phyloP scores from a whole-genome alignment of 2,113 vertebrate genomes.

The Poicephalus meyeri region DNA sequence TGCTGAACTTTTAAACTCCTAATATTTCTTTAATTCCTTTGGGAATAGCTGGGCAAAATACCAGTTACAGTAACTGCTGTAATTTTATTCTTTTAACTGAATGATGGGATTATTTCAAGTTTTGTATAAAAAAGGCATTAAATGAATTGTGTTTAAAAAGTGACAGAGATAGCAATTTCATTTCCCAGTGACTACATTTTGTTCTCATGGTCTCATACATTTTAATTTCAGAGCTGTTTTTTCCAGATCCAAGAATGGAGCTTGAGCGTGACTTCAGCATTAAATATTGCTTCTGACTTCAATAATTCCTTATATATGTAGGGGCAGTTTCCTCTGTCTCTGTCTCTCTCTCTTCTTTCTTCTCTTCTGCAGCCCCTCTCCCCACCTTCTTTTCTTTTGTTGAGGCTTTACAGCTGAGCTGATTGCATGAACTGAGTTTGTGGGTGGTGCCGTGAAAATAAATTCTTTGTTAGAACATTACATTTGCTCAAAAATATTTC shows the following conservation, averaged over 20 bases:
- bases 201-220: not conserved
- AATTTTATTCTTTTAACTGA: conserved; percentile 10
- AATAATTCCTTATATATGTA: not conserved
- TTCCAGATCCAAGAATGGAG: not conserved
- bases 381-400: not conserved
- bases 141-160: conserved; percentile 1
- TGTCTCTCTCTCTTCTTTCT: not conserved
- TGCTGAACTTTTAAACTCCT: not conserved
- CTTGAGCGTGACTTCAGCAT: not conserved
- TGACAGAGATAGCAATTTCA: not conserved
- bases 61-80: not conserved
- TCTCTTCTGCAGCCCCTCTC: not conserved
- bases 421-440: not conserved
- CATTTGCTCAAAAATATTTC: not conserved
- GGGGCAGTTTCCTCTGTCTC: not conserved
- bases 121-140: not conserved
- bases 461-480: not conserved
- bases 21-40: not conserved
- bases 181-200: not conserved
- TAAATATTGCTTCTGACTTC: conserved; percentile 9
- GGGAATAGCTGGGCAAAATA: not conserved
- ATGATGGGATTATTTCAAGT: conserved; percentile 1
- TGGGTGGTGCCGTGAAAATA: not conserved
- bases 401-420: not conserved
- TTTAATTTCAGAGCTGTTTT: conserved; percentile 18